These are phyloP conservation scores for Rhea americana DNA, from an alignment of 2,113 vertebrate genomes.

Conservation along the genomic window DNA sequence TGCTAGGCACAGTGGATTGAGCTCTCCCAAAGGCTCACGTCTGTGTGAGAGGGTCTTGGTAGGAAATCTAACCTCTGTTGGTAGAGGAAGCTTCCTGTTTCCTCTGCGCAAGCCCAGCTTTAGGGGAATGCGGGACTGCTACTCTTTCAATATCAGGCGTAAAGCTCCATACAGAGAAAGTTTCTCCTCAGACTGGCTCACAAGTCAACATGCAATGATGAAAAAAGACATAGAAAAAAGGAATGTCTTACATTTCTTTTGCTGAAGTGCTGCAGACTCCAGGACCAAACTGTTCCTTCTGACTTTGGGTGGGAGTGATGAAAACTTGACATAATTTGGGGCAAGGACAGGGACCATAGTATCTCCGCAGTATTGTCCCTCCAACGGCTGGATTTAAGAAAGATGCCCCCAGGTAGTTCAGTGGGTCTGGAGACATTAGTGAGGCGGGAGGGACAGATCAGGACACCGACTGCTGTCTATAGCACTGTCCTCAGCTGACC, in stretches of 20 bases:
- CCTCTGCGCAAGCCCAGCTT: background rate
- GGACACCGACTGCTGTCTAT: background rate
- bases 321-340: background rate
- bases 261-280: background rate
- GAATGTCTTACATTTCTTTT: background rate
- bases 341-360: background rate
- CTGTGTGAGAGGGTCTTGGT: fast-evolving
- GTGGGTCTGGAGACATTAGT: background rate
- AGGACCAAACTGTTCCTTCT: background rate
- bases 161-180: background rate
- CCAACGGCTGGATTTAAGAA: background rate
- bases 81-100: background rate
- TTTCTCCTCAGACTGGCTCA: background rate
- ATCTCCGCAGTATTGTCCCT: background rate
- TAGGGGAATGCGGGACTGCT: background rate
- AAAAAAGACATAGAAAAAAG: background rate
- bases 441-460: background rate
- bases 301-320: background rate
- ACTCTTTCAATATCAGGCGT: background rate
- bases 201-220: background rate
- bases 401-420: background rate
- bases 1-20: background rate
- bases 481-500: slow-evolving; percentile 51
- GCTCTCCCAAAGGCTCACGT: background rate
- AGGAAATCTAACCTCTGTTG: background rate